Base-by-base conservation (phyloP, 2,888 invertebrate species). In the Tribolium freemani region DNA sequence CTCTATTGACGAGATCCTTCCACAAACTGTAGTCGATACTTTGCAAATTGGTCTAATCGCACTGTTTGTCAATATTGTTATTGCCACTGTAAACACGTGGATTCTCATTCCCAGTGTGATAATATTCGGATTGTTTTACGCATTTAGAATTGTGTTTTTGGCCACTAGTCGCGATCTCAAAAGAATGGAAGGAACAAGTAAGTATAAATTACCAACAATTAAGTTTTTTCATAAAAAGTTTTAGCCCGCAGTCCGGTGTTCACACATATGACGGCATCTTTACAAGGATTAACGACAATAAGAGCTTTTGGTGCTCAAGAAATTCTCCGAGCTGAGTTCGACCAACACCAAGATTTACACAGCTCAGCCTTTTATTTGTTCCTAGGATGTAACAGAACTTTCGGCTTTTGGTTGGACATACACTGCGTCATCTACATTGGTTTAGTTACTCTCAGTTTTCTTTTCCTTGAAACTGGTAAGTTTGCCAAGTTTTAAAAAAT, bases 201-300 rank as follows among this genome's bases (percentile, higher is more conserved):
- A 16, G 16, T 16, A 2, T 16, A 16, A 16, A 16, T 1, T 2
- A 16, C 2, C 16, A 16, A 16, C 16, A 16, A 16, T 16, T 16
- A 16, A 16, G 1, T 16, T 16, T 16, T 16, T 16, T 16, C 16
- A 16, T 16, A 16, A 16, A 16, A 1, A 20, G 1, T 56, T 11
- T 20, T 10, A 66, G 66, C 92, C 64, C 90, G 93, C 51, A 93
- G 93, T 80, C 94, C 94, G 0, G 90, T 95, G 0, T 94, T 93
- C 83, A 90, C 91, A 0, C 91, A 94, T 78, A 87, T 94, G 45
- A 92, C 90, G 78, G 91, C 93, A 60, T 91, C 92, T 0, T 87
- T 95, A 11, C 91, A 93, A 84, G 94, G 94, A 0, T 85, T 95
- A 0, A 88, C 91, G n/a, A 93, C 93, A 0, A 92, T 95, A 13